Conservation (phyloP, 2,888 invertebrate species). For the Lathronympha strigana region DNA sequence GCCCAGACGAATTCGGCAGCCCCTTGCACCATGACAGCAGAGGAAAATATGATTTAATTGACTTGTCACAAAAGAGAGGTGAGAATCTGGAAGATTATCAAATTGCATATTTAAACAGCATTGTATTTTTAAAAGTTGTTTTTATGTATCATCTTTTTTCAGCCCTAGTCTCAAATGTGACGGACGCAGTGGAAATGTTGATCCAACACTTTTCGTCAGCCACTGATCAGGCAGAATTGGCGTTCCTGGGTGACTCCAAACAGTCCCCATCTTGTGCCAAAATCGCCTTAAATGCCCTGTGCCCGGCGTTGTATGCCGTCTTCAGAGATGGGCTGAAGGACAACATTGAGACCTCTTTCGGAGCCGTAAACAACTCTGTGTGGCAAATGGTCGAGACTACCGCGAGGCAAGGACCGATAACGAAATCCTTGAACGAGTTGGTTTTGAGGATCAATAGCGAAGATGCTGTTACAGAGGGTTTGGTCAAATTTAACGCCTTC, state of each 20-base stretch:
- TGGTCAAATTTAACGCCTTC: constrained; percentile 95
- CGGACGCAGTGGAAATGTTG: constrained; percentile 89
- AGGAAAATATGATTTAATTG: constrained; percentile 77
- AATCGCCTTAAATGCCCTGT: constrained; percentile 89
- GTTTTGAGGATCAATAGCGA: constrained; percentile 93
- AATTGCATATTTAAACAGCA: background rate
- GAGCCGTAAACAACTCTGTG: constrained; percentile 92
- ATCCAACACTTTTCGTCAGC: constrained; percentile 88
- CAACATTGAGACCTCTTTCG: constrained; percentile 92
- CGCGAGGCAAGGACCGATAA: constrained; percentile 93
- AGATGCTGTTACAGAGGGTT: constrained; percentile 91
- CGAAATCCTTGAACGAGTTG: constrained; percentile 92
- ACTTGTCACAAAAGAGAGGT: constrained; percentile 86
- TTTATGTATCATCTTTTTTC: constrained; percentile 51
- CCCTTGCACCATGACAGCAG: constrained; percentile 73
- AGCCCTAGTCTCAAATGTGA: constrained; percentile 89
- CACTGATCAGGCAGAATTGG: constrained; percentile 86
- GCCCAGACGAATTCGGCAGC: constrained; percentile 84
- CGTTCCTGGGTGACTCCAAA: constrained; percentile 83
- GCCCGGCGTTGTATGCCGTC: constrained; percentile 93
- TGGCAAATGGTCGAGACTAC: constrained; percentile 96
- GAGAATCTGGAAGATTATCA: constrained; percentile 37
- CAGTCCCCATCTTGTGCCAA: constrained; percentile 88
- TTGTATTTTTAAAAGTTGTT: background rate
- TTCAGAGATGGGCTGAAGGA: constrained; percentile 94